phyloP scores from a whole-genome alignment of 2,888 invertebrate genomes.

The Nephrocerus scutellatus region DNA sequence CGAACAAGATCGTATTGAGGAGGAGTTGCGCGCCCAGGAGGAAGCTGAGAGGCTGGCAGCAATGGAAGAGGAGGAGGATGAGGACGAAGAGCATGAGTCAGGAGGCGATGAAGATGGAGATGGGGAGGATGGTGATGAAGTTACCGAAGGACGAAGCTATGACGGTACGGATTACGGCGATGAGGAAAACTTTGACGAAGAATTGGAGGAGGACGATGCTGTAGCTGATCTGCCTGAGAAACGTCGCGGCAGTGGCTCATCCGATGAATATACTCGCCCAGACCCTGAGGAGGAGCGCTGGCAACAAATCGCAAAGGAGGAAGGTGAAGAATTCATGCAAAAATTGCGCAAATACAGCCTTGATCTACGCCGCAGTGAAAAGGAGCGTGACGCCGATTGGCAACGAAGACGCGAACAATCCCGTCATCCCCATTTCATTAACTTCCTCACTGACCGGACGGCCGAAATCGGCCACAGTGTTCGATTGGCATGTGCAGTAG shows the following conservation, averaged over 20 bases:
- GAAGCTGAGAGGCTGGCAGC: slow-evolving; percentile 36
- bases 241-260: slow-evolving; percentile 39
- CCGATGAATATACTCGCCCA: slow-evolving; percentile 42
- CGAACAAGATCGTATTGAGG: slow-evolving; percentile 38
- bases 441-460: slow-evolving; percentile 65
- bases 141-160: slow-evolving; percentile 26
- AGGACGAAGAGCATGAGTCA: slow-evolving; percentile 29
- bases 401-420: slow-evolving; percentile 44
- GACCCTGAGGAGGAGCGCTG: slow-evolving; percentile 42
- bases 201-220: slow-evolving; percentile 30
- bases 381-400: slow-evolving; percentile 45
- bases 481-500: slow-evolving; percentile 70
- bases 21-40: slow-evolving; percentile 36
- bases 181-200: slow-evolving; percentile 23
- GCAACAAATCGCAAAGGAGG: slow-evolving; percentile 43
- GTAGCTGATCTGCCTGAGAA: slow-evolving; percentile 28
- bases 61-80: slow-evolving; percentile 28
- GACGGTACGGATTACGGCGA: slow-evolving; percentile 23
- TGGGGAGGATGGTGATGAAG: slow-evolving; percentile 29
- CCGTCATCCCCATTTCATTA: slow-evolving; percentile 42
- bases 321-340: slow-evolving; percentile 43
- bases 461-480: slow-evolving; percentile 67
- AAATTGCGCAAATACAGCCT: slow-evolving; percentile 43
- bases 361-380: slow-evolving; percentile 38
- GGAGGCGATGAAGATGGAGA: slow-evolving; percentile 31